phyloP scores from a whole-genome alignment of 2,797 vertebrate species.

The Sebastes kiyomatsui region DNA sequence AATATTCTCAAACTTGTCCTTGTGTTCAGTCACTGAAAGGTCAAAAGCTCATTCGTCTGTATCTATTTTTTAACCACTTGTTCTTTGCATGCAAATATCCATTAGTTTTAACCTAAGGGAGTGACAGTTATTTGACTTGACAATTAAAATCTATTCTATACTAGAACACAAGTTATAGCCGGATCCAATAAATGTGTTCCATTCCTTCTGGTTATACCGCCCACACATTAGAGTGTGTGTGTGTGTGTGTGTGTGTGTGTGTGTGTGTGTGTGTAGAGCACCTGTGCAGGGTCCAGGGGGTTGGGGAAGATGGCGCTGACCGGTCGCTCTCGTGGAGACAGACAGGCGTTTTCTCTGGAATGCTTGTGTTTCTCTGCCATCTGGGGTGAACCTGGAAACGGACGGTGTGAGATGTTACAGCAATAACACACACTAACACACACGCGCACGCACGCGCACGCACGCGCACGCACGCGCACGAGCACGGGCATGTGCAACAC shows the following conservation, averaged over 20 bases:
- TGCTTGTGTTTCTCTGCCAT: constrained; percentile 98
- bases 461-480: not conserved
- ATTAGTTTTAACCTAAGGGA: not conserved
- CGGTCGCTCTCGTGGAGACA: constrained; percentile 95
- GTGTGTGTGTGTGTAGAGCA: constrained; percentile 51
- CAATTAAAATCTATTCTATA: not conserved
- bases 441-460: not conserved
- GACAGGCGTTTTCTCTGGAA: constrained; percentile 94
- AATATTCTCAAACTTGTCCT: not conserved
- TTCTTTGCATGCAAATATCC: not conserved
- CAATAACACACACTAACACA: constrained; percentile 2
- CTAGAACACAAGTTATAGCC: not conserved
- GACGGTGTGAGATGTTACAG: constrained; percentile 33
- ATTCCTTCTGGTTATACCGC: not conserved
- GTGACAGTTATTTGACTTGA: not conserved
- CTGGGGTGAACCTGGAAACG: constrained; percentile 90
- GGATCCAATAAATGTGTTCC: not conserved
- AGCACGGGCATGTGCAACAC: constrained; percentile 13
- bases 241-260: not conserved
- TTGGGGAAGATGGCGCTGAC: constrained; percentile 96
- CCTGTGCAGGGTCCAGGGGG: constrained; percentile 90
- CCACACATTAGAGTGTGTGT: not conserved
- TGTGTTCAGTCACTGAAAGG: not conserved
- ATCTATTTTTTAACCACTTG: not conserved
- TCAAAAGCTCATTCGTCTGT: not conserved